Base-by-base conservation (phyloP, 2,113 vertebrate genomes). In the Rattus rattus region DNA sequence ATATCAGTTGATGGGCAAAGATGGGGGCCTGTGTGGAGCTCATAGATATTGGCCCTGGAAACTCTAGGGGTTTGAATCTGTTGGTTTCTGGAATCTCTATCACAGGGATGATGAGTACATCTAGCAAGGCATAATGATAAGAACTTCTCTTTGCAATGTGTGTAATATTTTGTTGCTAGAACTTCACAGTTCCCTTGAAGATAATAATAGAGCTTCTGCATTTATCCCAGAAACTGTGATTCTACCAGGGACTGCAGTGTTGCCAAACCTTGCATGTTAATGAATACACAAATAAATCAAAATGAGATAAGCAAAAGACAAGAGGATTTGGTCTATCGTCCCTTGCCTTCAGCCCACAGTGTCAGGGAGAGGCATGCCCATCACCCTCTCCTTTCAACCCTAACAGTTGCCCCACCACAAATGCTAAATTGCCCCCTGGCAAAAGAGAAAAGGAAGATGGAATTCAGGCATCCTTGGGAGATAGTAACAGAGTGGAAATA, bases 231-330 rank as follows among this genome's bases (percentile, higher is more conserved):
- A 39, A 65, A 59, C 33, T 26, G 17, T 86, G 8, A 56, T 63
- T 94, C 76, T 93, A 36, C 85, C 39, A 52, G 72, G 28, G 67
- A 56, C 24, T 16, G 54, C 52, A 83, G 43, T 87, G 73, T 87
- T 90, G 1, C 69, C 84, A 93, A 84, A 65, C 7, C 33, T 70
- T 17, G 67, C 24, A 7, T 8, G 2, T 61, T 39, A 91, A 95
- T 49, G 22, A 70, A 33, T 39, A 96, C 26, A 59, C n/a, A 75
- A 33, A 70, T 19, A 70, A 24, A 72, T 52, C 6, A 67, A 84
- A 79, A 33, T 10, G 39, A 59, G 47, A 93, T 14, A 67, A 30
- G 79, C 47, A n/a, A 59, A 54, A 88, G 30, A 75, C 59, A 54
- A 36, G 56, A 63, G 28, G 9, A 1, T 56, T 70, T 54, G 61